These are phyloP conservation scores for Dendronephthya gigantea DNA, from an alignment of 64 coral and sea anemone genomes.

Conservation along the genomic window DNA sequence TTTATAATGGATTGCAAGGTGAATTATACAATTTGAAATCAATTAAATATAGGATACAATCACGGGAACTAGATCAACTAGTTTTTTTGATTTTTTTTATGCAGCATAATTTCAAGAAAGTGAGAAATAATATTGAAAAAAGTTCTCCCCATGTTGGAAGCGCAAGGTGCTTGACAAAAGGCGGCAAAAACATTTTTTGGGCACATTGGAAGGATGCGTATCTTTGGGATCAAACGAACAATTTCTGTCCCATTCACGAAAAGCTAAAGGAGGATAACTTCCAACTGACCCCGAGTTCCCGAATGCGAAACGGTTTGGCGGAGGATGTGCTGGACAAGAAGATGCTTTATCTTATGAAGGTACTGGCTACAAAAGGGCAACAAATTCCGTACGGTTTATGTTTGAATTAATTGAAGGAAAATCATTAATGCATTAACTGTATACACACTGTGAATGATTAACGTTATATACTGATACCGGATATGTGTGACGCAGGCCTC, in stretches of 20 bases:
- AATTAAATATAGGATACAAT: too few species aligned
- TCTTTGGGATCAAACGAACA: background rate
- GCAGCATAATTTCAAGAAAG: background rate
- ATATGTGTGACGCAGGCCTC: too few species aligned
- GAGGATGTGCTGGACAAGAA: background rate
- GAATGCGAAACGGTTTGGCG: constrained; percentile 2
- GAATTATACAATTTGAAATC: background rate
- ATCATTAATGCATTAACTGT: too few species aligned
- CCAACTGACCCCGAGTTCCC: background rate
- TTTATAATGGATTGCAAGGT: background rate
- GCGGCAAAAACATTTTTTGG: constrained; percentile 20
- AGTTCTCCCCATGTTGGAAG: background rate
- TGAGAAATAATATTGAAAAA: constrained; percentile 21
- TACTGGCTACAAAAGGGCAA: too few species aligned
- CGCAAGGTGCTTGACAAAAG: background rate
- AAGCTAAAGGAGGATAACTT: background rate
- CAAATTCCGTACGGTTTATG: too few species aligned
- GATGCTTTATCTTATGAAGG: constrained; percentile 18
- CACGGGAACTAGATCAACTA: too few species aligned
- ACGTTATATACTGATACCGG: too few species aligned
- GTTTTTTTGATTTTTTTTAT: too few species aligned
- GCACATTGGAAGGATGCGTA: background rate
- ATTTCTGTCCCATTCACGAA: background rate
- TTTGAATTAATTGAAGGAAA: too few species aligned
- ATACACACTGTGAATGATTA: too few species aligned